Evolutionary conservation across 2,797 vertebrate genomes (phyloP).

Genomic region (Perodicticus potto): DNA sequence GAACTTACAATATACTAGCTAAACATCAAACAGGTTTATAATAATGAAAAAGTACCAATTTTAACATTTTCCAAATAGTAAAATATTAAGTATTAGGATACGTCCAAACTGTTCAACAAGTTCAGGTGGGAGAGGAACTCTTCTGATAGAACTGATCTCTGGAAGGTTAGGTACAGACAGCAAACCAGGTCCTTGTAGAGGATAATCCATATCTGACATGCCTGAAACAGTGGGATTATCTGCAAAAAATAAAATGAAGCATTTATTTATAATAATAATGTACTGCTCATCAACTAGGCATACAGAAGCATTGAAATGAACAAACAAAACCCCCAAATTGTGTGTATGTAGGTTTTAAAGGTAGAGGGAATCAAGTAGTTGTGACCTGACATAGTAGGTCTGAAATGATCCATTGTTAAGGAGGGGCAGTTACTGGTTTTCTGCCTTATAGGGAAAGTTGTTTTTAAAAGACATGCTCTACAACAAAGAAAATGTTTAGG

Average conservation of each 20-base stretch:
- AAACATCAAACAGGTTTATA: slow-evolving; percentile 5
- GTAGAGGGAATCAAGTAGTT: background rate
- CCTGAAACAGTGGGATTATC: slow-evolving; percentile 96
- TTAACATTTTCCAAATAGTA: slow-evolving; percentile 16
- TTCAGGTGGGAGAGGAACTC: slow-evolving; percentile 97
- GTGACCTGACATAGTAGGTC: background rate
- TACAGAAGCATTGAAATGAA: background rate
- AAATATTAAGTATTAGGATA: slow-evolving; percentile 91
- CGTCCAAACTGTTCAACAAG: slow-evolving; percentile 98
- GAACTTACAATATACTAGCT: background rate
- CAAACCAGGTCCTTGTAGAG: slow-evolving; percentile 95
- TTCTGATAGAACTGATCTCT: slow-evolving; percentile 94
- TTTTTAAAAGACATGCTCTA: background rate
- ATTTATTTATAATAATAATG: background rate
- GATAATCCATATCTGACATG: slow-evolving; percentile 99
- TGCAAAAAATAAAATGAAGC: slow-evolving; percentile 80
- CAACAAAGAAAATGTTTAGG: background rate
- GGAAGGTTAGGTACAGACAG: slow-evolving; percentile 95
- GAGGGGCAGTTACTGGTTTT: background rate
- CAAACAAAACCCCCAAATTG: background rate
- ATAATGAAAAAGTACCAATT: slow-evolving; percentile 43
- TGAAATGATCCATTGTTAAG: background rate
- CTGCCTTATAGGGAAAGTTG: background rate
- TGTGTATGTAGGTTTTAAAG: background rate
- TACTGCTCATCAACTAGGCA: background rate